Evolutionary conservation across 2,113 vertebrate genomes (phyloP), one percentile per base, ranked within the genome.

Genomic region (Anoura caudifer): DNA sequence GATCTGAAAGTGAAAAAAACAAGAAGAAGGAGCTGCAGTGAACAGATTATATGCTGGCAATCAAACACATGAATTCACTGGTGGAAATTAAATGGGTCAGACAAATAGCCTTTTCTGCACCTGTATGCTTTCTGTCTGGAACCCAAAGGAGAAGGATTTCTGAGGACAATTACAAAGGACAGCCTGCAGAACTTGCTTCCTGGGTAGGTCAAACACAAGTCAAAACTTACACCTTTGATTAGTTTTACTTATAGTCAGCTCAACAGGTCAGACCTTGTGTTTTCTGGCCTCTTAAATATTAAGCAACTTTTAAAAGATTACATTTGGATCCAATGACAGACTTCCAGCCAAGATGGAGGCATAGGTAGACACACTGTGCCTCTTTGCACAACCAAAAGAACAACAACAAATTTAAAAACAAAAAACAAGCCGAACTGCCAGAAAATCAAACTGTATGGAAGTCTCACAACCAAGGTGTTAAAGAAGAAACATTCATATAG

Each of bases 131-230:
- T 41, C 89, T 89, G 47, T 82, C 77, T 94, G 33, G 22, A 85
- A 13, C 82, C n/a, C 89, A 31, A 28, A 75, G 75, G 89, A 82
- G 12, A 52, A 59, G 41, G 5, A 11, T 38, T 59, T 26, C 94
- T 47, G 97, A 91, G 95, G 89, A 95, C 69, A 97, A 91, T 96
- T 91, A 96, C 28, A 59, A 80, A 87, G 50, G n/a, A 56, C 28
- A 87, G 20, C 45, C 9, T 24, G 15, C 19, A 65, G 41, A 52
- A 33, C 41, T 15, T 65, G 31, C 69, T 95, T 96, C 91, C 86
- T 61, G 43, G 28, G 43, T 43, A 72, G n/a, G 69, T 96, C 93
- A 93, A 77, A 52, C 36, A 73, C 17, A 52, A 88, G 87, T 63
- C 79, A 93, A 61, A 10, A 7, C 61, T 36, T 45, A 81, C 2